A percentile compares a stretch with the other conserved stretches of the same genome.
Conservation (phyloP, 2,888 invertebrate genomes). For the Gryllus longicercus region DNA sequence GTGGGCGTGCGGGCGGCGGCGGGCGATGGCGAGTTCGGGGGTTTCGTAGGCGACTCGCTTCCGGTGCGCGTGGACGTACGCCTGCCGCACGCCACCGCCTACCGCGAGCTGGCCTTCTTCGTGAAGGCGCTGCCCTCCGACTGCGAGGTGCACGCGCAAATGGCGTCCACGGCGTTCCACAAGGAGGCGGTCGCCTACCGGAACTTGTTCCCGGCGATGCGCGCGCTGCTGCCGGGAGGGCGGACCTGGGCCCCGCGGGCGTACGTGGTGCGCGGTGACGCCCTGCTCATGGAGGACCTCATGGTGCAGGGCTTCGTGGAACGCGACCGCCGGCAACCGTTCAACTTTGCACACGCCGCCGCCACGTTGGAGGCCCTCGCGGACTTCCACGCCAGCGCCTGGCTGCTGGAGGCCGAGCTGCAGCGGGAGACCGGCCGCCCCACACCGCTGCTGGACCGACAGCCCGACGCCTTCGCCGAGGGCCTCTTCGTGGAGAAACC, state of each 20-base stretch:
- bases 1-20: neutral
- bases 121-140: neutral
- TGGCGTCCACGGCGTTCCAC: neutral
- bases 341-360: neutral
- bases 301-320: neutral
- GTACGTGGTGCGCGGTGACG: neutral
- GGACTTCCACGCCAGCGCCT: neutral
- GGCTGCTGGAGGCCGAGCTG: neutral
- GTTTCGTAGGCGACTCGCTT: neutral
- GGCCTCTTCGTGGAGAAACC: neutral
- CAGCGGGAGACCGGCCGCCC: neutral
- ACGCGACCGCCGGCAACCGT: neutral
- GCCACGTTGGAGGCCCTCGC: neutral
- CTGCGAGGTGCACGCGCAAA: neutral
- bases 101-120: neutral
- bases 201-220: neutral
- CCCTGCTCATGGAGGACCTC: neutral
- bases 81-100: neutral
- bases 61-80: neutral
- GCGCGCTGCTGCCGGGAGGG: neutral
- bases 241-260: neutral
- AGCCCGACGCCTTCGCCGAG: neutral
- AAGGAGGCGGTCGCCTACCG: neutral
- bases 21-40: neutral
- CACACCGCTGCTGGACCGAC: neutral